These are phyloP conservation scores for Phalacrocorax aristotelis DNA, from an alignment of 2,113 vertebrate genomes.

Conservation along the genomic window DNA sequence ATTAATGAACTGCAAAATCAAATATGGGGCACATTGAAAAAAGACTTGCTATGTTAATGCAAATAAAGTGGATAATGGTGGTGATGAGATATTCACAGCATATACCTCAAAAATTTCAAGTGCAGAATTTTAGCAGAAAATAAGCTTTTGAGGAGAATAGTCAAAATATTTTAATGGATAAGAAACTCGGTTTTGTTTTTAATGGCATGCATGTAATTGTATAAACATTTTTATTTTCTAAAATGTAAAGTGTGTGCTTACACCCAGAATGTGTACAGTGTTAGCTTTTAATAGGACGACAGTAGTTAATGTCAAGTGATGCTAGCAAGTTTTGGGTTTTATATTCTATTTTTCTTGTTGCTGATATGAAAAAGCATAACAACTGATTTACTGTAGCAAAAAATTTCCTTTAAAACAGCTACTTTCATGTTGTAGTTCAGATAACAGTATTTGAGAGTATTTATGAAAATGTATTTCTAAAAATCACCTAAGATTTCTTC, in stretches of 20 bases:
- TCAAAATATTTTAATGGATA: background rate
- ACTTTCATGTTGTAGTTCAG: background rate
- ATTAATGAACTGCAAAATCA: background rate
- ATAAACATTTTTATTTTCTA: background rate
- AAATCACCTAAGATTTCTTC: background rate
- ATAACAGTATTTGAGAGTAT: background rate
- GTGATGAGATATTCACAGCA: background rate
- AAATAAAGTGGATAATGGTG: background rate
- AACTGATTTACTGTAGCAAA: background rate
- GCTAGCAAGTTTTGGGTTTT: background rate
- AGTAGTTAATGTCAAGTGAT: background rate
- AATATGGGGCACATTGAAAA: background rate
- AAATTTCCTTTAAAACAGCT: background rate
- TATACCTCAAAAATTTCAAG: background rate
- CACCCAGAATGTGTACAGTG: background rate
- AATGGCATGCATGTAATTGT: background rate
- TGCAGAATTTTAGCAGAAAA: background rate
- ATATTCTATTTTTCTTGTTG: background rate
- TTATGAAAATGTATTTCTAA: background rate
- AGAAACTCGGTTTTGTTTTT: background rate
- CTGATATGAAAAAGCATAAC: background rate
- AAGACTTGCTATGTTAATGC: background rate
- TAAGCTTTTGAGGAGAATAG: background rate
- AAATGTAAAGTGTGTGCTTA: background rate
- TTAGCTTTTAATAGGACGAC: background rate